Percentiles rank a stretch among this genome's conserved stretches.
phyloP scores from a whole-genome alignment of 2,113 vertebrate species.

The Mirza zaza region DNA sequence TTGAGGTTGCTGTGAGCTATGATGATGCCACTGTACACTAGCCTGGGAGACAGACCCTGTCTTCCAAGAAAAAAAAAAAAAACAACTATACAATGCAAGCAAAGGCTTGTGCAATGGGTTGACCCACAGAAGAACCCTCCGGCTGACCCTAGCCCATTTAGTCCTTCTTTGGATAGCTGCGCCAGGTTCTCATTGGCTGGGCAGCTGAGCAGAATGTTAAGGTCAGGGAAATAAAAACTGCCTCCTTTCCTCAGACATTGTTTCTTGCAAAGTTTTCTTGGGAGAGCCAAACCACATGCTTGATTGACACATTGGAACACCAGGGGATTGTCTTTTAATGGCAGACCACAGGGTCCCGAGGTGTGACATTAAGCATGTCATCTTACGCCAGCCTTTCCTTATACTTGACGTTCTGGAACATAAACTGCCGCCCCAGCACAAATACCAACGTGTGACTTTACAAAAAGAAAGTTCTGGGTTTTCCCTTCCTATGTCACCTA shows the following conservation, averaged over 20 bases:
- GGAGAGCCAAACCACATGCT: background rate
- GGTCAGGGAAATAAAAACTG: constrained; percentile 4
- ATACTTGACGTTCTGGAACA: background rate
- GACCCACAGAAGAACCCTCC: background rate
- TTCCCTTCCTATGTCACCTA: background rate
- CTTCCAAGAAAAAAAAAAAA: too few relatives aligned
- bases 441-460: background rate
- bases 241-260: background rate
- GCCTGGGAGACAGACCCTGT: too few relatives aligned
- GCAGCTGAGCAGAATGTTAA: background rate
- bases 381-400: background rate
- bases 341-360: background rate
- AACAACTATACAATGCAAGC: background rate
- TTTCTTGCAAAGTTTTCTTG: background rate
- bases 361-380: background rate
- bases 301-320: background rate
- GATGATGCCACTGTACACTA: too few relatives aligned
- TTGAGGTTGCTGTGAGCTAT: too few relatives aligned
- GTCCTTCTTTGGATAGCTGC: background rate
- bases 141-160: background rate
- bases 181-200: background rate
- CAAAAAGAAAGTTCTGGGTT: background rate
- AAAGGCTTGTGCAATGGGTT: background rate
- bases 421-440: background rate
- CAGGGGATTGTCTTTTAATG: background rate